Evolutionary conservation across 2,797 vertebrate species (phyloP).

Genomic region (Anabacerthia variegaticeps): DNA sequence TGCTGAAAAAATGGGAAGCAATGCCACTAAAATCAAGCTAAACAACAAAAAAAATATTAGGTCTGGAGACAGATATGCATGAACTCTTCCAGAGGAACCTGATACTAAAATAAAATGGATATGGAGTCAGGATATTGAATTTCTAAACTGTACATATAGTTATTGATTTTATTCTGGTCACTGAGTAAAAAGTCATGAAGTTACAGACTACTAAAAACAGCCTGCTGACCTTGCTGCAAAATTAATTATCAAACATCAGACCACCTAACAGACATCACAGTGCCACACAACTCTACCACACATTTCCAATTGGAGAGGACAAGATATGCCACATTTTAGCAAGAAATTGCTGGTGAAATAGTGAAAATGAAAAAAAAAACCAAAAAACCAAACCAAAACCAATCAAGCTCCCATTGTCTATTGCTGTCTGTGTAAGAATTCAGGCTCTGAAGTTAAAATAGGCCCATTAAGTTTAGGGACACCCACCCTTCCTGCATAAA

Average conservation of each 20-base stretch:
- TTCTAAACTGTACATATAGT: neutral
- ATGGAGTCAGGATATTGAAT: neutral
- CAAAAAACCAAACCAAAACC: accelerated
- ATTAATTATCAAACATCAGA: neutral
- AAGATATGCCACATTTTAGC: neutral
- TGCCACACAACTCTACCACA: neutral
- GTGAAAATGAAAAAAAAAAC: neutral
- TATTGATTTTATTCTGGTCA: neutral
- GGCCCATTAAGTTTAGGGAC: neutral
- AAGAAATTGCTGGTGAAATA: neutral
- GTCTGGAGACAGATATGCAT: neutral
- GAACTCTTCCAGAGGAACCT: neutral
- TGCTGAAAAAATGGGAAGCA: slow-evolving; percentile 70
- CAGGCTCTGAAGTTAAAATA: neutral
- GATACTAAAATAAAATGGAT: neutral
- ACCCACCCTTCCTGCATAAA: neutral
- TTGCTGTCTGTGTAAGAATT: neutral
- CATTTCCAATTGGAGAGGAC: neutral
- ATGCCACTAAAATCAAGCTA: neutral
- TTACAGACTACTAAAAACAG: neutral
- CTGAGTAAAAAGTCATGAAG: neutral
- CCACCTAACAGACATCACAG: neutral
- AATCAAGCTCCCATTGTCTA: neutral
- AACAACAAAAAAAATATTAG: neutral
- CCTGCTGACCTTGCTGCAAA: neutral